A percentile compares a stretch with the other conserved stretches of the same genome.
phyloP scores from a whole-genome alignment of 2,888 invertebrate species.

The Geophilus truncorum region DNA sequence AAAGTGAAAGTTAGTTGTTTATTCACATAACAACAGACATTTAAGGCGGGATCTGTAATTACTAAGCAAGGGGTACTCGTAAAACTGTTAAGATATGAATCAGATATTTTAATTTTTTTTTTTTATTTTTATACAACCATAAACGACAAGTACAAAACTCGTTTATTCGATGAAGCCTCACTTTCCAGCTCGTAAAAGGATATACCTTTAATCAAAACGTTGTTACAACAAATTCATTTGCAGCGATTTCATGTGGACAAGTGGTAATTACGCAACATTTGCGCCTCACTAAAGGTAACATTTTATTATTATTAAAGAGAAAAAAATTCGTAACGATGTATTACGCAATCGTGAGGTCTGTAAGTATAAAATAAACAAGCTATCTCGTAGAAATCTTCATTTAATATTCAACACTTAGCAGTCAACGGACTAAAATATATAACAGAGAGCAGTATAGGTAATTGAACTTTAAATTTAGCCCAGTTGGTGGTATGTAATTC shows the following conservation, averaged over 20 bases:
- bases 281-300: neutral
- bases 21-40: neutral
- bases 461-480: neutral
- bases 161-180: neutral
- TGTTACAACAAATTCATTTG: conserved; percentile 16
- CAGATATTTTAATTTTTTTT: neutral
- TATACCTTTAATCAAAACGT: neutral
- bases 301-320: neutral
- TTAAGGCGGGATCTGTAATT: neutral
- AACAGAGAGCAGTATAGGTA: neutral
- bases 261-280: neutral
- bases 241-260: neutral
- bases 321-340: neutral
- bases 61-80: conserved; percentile 3
- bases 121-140: neutral
- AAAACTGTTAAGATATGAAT: conserved; percentile 8
- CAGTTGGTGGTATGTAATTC: neutral
- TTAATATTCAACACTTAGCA: neutral
- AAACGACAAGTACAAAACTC: neutral
- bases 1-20: neutral
- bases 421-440: conserved; percentile 4
- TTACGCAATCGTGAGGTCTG: too few relatives aligned
- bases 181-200: neutral
- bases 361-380: neutral
- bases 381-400: neutral